Percentiles rank a stretch among this genome's conserved stretches.
These are phyloP conservation scores for Druon quercuslanigerum DNA, from an alignment of 1,140 invertebrate species.

Conservation along the genomic window DNA sequence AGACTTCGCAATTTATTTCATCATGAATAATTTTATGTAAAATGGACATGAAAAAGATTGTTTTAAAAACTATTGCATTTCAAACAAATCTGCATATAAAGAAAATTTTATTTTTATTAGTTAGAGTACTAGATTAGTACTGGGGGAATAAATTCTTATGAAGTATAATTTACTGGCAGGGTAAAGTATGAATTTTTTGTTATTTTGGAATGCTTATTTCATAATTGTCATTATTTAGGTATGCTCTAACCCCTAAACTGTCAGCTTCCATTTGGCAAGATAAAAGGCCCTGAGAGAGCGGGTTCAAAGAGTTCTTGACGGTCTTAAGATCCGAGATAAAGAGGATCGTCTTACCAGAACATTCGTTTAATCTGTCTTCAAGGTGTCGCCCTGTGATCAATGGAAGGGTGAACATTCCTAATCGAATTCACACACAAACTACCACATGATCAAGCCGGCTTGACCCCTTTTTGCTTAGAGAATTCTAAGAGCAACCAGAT, in stretches of 20 bases:
- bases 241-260: slow-evolving; percentile 42
- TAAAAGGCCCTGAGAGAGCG: slow-evolving; percentile 46
- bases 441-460: neutral
- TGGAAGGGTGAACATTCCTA: slow-evolving; percentile 50
- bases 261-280: slow-evolving; percentile 51
- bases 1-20: too few relatives aligned
- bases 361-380: slow-evolving; percentile 63
- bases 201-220: neutral
- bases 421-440: slow-evolving; percentile 50
- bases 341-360: slow-evolving; percentile 60
- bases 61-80: too few relatives aligned
- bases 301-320: slow-evolving; percentile 53
- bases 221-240: slow-evolving; percentile 11
- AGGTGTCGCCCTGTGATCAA: slow-evolving; percentile 60
- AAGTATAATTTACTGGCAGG: too few relatives aligned
- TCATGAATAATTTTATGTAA: too few relatives aligned
- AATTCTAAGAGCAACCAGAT: neutral
- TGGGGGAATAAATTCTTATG: too few relatives aligned
- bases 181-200: too few relatives aligned
- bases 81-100: too few relatives aligned
- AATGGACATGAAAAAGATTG: too few relatives aligned
- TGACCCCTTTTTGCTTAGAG: neutral
- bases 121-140: too few relatives aligned
- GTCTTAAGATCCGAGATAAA: slow-evolving; percentile 60
- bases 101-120: too few relatives aligned